Evolutionary conservation across 2,797 vertebrate species (phyloP).

Genomic region (Rhadinocentrus ornatus): DNA sequence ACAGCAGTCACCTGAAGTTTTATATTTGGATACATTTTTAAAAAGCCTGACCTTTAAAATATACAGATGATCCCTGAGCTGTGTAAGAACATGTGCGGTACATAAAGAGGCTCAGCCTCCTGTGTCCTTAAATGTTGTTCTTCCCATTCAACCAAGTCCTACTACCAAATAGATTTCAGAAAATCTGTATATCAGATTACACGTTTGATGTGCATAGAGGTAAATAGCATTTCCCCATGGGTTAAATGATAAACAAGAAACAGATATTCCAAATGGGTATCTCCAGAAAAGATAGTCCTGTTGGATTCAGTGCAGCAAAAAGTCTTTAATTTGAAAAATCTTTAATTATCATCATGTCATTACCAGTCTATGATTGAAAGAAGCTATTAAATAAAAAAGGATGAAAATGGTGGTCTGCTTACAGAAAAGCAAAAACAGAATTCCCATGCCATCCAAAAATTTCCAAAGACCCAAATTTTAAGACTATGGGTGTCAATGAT

Average conservation of each 20-base stretch:
- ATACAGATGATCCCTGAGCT: slow-evolving; percentile 2
- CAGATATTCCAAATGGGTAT: background rate
- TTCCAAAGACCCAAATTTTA: background rate
- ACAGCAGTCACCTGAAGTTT: background rate
- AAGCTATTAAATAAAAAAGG: background rate
- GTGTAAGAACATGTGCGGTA: background rate
- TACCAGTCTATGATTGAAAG: background rate
- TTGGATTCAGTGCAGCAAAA: background rate
- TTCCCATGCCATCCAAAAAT: background rate
- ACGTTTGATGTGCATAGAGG: background rate
- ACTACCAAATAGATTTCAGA: too few relatives aligned
- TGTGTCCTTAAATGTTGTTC: background rate
- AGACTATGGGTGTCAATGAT: background rate
- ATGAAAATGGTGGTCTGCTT: background rate
- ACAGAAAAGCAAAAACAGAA: background rate
- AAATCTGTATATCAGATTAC: background rate
- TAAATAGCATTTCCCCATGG: too few relatives aligned
- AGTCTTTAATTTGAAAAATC: background rate
- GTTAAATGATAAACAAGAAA: background rate
- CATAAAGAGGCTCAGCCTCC: slow-evolving; percentile 1
- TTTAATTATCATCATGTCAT: background rate
- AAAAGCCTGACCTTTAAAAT: slow-evolving; percentile 5
- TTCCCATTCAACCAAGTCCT: background rate
- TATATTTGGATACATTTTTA: slow-evolving; percentile 1
- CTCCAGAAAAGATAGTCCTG: too few relatives aligned